Conservation (phyloP, 2,113 vertebrate species). For the Myocastor coypus region DNA sequence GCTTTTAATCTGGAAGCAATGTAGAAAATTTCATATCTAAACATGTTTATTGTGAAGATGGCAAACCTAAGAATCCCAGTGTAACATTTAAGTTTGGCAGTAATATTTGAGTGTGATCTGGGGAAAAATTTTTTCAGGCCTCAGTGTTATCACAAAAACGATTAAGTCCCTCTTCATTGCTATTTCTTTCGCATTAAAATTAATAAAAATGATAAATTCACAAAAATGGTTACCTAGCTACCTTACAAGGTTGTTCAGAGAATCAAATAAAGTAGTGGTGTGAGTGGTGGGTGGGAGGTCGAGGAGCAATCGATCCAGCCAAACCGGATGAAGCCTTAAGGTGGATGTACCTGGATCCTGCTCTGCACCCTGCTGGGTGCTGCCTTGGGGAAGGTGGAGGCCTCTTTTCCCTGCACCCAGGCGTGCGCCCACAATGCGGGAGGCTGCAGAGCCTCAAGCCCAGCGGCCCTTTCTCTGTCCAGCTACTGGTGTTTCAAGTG, state of each 20-base stretch:
- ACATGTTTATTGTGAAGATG: background rate
- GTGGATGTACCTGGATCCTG: too few relatives aligned
- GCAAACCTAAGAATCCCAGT: background rate
- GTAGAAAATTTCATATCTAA: constrained; percentile 18
- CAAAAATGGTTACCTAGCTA: background rate
- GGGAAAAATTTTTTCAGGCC: background rate
- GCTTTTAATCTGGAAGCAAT: constrained; percentile 39
- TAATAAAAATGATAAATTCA: background rate
- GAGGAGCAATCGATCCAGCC: too few relatives aligned
- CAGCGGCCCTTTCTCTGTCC: too few relatives aligned
- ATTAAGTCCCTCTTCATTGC: too few relatives aligned
- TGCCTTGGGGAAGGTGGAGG: too few relatives aligned
- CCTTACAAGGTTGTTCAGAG: background rate
- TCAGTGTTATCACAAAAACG: background rate
- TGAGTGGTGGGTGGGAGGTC: background rate
- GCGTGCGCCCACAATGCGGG: too few relatives aligned
- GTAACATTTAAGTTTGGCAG: background rate
- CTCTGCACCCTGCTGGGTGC: too few relatives aligned
- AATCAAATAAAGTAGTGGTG: background rate
- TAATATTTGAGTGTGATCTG: background rate
- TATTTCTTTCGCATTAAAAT: too few relatives aligned
- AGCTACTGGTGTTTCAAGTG: too few relatives aligned
- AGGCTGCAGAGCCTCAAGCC: too few relatives aligned
- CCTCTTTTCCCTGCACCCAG: too few relatives aligned
- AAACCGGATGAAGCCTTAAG: too few relatives aligned